These are phyloP conservation scores for Sebastes alutus DNA, from an alignment of 2,797 vertebrate genomes.

Conservation along the genomic window DNA sequence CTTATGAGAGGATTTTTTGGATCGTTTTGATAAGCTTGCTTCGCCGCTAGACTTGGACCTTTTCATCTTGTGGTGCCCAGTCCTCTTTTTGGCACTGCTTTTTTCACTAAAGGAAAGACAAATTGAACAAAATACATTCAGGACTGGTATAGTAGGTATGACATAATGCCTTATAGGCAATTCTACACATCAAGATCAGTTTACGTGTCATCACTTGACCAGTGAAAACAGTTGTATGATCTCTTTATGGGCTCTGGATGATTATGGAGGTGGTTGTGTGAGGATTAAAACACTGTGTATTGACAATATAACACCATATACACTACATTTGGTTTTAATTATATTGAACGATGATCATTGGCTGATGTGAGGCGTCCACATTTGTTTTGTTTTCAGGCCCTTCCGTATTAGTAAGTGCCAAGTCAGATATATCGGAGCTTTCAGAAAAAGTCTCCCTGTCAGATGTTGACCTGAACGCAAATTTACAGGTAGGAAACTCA, in stretches of 20 bases:
- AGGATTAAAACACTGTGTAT: not conserved
- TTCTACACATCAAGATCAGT: not conserved
- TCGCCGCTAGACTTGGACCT: conserved; percentile 79
- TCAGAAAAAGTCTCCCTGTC: not conserved
- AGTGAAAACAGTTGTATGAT: not conserved
- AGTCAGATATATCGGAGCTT: not conserved
- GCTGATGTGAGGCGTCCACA: not conserved
- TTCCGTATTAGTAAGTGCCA: not conserved
- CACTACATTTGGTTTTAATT: not conserved
- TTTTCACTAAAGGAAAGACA: conserved; percentile 75
- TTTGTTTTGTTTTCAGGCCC: not conserved
- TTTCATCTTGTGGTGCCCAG: conserved; percentile 79
- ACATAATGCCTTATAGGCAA: not conserved
- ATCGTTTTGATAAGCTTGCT: conserved; percentile 82
- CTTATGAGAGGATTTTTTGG: conserved; percentile 91
- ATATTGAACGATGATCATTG: not conserved
- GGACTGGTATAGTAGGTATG: not conserved
- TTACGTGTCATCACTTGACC: not conserved
- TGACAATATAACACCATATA: not conserved
- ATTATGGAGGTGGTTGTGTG: not conserved
- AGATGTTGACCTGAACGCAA: not conserved
- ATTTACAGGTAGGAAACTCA: not conserved
- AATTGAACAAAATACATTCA: not conserved
- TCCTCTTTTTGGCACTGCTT: conserved; percentile 65
- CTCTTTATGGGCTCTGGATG: not conserved